A percentile compares a stretch with the other conserved stretches of the same genome.
Evolutionary conservation across 2,888 invertebrate genomes (phyloP).

Genomic region (Pseudococcus viburni): DNA sequence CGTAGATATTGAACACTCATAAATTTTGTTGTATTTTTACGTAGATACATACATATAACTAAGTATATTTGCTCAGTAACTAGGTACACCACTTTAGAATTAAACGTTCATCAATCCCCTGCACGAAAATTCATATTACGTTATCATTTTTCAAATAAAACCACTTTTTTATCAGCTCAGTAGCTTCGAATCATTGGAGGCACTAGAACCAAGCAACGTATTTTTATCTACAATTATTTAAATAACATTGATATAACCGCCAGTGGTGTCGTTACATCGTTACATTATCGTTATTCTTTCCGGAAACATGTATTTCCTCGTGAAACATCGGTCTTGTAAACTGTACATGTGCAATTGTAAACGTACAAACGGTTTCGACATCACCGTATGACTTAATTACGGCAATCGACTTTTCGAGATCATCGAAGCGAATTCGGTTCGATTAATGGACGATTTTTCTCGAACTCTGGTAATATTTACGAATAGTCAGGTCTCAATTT

Average conservation of each 20-base stretch:
- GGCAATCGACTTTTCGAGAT: neutral
- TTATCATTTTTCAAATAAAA: neutral
- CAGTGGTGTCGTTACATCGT: neutral
- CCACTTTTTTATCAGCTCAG: neutral
- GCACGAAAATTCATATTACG: neutral
- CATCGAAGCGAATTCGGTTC: neutral
- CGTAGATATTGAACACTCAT: too few relatives aligned
- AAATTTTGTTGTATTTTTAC: too few relatives aligned
- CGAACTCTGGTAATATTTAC: neutral
- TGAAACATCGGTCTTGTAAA: neutral
- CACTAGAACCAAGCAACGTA: too few relatives aligned
- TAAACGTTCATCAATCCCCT: too few relatives aligned
- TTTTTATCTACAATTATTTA: neutral
- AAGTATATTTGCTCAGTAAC: too few relatives aligned
- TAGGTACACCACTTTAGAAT: too few relatives aligned
- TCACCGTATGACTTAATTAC: neutral
- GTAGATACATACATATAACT: too few relatives aligned
- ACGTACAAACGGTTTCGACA: neutral
- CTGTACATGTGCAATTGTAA: neutral
- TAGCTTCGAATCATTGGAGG: neutral
- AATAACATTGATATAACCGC: neutral
- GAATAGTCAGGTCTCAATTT: too few relatives aligned
- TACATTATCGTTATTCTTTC: neutral
- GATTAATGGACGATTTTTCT: neutral
- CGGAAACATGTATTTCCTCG: neutral